phyloP scores from a whole-genome alignment of 2,797 vertebrate species.

The Pampus argenteus region DNA sequence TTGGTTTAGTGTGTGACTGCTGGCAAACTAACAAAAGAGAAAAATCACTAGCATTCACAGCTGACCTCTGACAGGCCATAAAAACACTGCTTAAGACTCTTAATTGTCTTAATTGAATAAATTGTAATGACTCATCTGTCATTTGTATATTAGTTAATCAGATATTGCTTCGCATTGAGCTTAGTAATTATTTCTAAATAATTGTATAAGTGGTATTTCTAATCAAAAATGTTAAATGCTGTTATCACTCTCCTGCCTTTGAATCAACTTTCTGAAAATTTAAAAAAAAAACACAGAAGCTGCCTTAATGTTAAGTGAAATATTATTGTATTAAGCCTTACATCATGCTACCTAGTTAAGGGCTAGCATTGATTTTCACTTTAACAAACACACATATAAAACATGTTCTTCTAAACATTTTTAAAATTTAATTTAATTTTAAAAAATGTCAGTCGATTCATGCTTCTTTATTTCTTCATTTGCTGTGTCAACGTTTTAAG shows the following conservation, averaged over 20 bases:
- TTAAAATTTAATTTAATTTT: too few relatives aligned
- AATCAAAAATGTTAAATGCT: neutral
- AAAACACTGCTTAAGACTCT: constrained; percentile 1
- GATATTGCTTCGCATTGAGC: neutral
- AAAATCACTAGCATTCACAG: neutral
- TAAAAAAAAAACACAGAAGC: neutral
- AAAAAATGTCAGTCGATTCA: neutral
- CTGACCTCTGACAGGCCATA: neutral
- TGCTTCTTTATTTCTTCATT: constrained; percentile 7
- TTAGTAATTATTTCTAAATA: neutral
- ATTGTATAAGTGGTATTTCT: neutral
- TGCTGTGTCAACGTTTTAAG: neutral
- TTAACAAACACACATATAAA: neutral
- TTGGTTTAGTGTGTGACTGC: too few relatives aligned
- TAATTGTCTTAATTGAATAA: neutral
- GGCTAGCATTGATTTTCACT: neutral
- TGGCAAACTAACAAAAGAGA: too few relatives aligned
- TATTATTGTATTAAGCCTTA: too few relatives aligned
- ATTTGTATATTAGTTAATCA: constrained; percentile 5
- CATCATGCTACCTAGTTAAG: neutral
- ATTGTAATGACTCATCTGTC: constrained; percentile 2
- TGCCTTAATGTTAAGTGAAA: constrained; percentile 6
- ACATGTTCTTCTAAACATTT: neutral
- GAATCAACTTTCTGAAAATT: neutral
- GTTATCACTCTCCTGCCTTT: neutral